Conservation (phyloP, 2,888 invertebrate species). For the Sphaerophoria taeniata region DNA sequence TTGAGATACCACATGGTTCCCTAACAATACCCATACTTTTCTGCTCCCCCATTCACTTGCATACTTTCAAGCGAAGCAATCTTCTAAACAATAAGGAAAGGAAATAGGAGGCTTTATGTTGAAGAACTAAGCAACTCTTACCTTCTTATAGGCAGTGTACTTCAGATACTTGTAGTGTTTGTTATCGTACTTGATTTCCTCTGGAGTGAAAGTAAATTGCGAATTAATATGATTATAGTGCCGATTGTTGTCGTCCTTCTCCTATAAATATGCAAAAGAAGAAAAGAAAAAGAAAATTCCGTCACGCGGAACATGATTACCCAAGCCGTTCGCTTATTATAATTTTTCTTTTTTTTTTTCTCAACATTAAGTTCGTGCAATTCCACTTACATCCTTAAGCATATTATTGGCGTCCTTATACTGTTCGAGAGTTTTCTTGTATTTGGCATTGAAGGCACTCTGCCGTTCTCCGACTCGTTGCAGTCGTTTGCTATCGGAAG, state of each 20-base stretch:
- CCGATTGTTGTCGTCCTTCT: conserved; percentile 83
- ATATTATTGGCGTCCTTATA: conserved; percentile 81
- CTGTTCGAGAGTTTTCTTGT: conserved; percentile 86
- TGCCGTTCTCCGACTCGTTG: conserved; percentile 86
- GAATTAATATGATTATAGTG: conserved; percentile 83
- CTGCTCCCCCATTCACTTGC: neutral
- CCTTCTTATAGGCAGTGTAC: conserved; percentile 89
- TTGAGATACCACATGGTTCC: conserved; percentile 62
- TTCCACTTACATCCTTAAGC: conserved; percentile 81
- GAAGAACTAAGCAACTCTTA: conserved; percentile 77
- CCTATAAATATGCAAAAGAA: conserved; percentile 75
- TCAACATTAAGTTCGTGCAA: conserved; percentile 30
- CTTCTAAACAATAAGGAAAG: no score
- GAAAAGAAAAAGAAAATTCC: conserved; percentile 49
- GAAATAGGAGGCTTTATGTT: neutral
- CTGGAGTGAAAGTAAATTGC: conserved; percentile 88
- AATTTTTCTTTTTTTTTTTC: no score
- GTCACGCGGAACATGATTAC: conserved; percentile 46
- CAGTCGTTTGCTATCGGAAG: conserved; percentile 84
- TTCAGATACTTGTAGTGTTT: conserved; percentile 91
- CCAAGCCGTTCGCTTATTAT: conserved; percentile 24
- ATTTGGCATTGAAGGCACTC: conserved; percentile 86
- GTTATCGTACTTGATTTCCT: conserved; percentile 90
- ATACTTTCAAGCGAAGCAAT: neutral
- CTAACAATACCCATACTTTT: conserved; percentile 1